These are phyloP conservation scores for Pelochelys cantorii DNA, from an alignment of 2,797 vertebrate genomes.

Conservation along the genomic window DNA sequence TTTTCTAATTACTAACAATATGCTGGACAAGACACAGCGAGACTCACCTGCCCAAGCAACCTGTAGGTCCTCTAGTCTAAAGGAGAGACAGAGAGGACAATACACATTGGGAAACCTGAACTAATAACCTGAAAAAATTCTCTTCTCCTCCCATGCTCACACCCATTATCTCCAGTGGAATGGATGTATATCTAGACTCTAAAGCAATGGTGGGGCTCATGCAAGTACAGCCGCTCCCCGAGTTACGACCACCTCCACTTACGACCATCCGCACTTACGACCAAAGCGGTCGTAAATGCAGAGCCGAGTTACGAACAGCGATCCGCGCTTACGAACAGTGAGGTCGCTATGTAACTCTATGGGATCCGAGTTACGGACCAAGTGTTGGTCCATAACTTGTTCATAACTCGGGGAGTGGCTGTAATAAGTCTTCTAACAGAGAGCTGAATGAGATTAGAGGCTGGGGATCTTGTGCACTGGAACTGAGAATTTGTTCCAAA, in stretches of 20 bases:
- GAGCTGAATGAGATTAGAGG: not conserved
- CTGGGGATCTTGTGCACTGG: not conserved
- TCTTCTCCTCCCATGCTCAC: not conserved
- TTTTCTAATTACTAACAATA: not conserved
- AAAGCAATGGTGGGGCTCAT: not conserved
- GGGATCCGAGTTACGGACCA: no score
- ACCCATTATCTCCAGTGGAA: not conserved
- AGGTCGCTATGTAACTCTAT: no score
- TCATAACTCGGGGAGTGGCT: no score
- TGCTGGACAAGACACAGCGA: not conserved
- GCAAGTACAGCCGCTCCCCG: no score
- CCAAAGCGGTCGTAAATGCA: no score
- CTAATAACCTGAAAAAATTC: not conserved
- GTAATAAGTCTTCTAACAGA: not conserved
- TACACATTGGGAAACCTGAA: not conserved
- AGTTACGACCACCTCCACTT: no score
- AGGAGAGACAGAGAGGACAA: constrained; percentile 1
- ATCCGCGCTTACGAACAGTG: no score
- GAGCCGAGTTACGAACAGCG: no score
- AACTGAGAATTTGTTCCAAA: not conserved
- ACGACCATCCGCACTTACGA: no score
- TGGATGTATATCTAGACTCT: not conserved
- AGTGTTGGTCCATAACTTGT: no score
- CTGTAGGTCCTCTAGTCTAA: not conserved
- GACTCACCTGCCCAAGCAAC: not conserved